phyloP scores from a whole-genome alignment of 2,113 vertebrate species.

The Buteo buteo region DNA sequence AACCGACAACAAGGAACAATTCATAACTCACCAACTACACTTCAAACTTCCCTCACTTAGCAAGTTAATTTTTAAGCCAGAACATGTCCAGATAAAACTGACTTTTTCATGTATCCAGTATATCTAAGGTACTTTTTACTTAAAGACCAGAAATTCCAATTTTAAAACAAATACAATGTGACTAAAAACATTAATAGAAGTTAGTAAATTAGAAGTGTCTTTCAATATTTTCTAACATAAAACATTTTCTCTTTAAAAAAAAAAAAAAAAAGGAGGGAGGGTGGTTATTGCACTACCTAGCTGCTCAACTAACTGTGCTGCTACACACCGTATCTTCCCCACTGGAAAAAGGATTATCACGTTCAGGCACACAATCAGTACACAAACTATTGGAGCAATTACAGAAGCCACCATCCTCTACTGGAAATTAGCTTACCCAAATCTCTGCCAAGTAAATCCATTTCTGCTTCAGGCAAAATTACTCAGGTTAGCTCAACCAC shows the following conservation, averaged over 20 bases:
- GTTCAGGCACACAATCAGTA: neutral
- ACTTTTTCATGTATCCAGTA: neutral
- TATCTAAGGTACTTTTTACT: neutral
- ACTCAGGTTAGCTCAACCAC: neutral
- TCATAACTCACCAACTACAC: neutral
- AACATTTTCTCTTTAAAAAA: neutral
- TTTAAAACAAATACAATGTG: neutral
- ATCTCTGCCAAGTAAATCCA: neutral
- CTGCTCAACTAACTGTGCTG: neutral
- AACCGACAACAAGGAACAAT: neutral
- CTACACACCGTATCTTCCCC: neutral
- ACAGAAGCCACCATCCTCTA: neutral
- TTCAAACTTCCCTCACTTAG: neutral
- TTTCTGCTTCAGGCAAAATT: neutral
- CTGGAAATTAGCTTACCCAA: neutral
- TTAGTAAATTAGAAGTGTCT: neutral
- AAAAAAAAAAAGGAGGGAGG: rapidly evolving
- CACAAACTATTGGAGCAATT: neutral
- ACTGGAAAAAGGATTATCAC: neutral
- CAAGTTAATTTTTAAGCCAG: neutral
- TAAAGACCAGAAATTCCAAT: neutral
- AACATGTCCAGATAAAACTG: neutral
- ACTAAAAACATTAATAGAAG: neutral
- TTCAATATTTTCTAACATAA: neutral
- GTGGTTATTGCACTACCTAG: no score